Conservation (phyloP, 2,888 invertebrate genomes). For the Papilio demoleus region DNA sequence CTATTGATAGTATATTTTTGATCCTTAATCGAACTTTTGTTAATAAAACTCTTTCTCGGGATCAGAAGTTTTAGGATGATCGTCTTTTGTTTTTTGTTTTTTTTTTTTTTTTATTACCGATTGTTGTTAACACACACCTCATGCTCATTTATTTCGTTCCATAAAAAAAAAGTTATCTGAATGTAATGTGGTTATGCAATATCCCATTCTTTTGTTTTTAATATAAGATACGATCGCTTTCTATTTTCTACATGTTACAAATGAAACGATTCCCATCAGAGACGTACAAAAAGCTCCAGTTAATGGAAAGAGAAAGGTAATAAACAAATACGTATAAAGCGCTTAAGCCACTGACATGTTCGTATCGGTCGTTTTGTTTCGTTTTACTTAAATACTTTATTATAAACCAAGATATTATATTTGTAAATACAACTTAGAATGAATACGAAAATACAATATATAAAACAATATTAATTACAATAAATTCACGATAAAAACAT, state of each 20-base stretch:
- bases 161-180: neutral
- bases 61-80: too few relatives aligned
- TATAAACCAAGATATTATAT: neutral
- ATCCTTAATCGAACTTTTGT: too few relatives aligned
- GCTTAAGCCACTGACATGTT: conserved; percentile 6
- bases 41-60: too few relatives aligned
- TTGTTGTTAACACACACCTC: too few relatives aligned
- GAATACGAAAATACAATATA: too few relatives aligned
- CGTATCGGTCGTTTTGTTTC: conserved; percentile 22
- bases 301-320: conserved; percentile 35
- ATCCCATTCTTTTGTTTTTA: neutral
- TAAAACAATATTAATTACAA: too few relatives aligned
- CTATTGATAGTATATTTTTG: too few relatives aligned
- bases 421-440: neutral
- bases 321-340: conserved; percentile 19
- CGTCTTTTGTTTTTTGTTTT: too few relatives aligned
- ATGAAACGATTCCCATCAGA: conserved; percentile 1
- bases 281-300: conserved; percentile 5
- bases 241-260: conserved; percentile 20
- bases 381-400: conserved; percentile 6
- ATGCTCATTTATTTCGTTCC: neutral
- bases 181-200: neutral
- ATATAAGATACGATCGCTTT: conserved; percentile 3
- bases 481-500: too few relatives aligned
- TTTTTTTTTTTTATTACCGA: too few relatives aligned